phyloP scores from a whole-genome alignment of 2,888 invertebrate species.

The Protophormia terraenovae region DNA sequence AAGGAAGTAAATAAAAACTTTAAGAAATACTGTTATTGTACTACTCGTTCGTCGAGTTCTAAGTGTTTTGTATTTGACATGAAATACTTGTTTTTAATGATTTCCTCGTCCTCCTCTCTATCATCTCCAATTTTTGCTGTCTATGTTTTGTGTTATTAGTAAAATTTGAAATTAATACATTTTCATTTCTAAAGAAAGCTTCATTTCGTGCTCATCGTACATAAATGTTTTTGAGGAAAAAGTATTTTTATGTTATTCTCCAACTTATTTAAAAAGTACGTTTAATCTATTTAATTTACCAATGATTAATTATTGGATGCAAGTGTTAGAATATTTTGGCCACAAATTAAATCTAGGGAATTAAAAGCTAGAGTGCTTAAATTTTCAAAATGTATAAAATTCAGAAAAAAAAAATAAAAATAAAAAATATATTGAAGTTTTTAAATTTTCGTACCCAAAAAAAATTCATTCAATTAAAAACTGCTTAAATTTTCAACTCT shows the following conservation, averaged over 20 bases:
- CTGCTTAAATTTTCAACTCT: too few species aligned
- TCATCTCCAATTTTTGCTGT: not conserved
- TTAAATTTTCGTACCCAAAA: too few species aligned
- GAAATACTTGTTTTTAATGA: not conserved
- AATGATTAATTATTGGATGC: not conserved
- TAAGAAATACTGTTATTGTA: too few species aligned
- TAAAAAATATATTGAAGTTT: too few species aligned
- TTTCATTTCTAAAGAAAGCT: not conserved
- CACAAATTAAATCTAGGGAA: not conserved
- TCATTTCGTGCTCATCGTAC: not conserved
- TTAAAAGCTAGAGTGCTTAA: not conserved
- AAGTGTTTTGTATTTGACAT: not conserved
- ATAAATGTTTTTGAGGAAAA: not conserved
- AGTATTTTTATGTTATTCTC: not conserved
- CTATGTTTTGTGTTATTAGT: not conserved
- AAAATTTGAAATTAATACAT: constrained; percentile 1
- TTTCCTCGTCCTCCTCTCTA: not conserved
- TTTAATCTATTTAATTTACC: not conserved
- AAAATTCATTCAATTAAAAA: too few species aligned
- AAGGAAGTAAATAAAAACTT: too few species aligned
- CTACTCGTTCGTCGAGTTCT: not conserved
- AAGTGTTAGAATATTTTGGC: not conserved
- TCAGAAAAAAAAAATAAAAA: too few species aligned
- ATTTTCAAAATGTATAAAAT: too few species aligned
- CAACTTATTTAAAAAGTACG: not conserved